Evolutionary conservation across 2,113 vertebrate species (phyloP).

Genomic region (Callipepla californica): DNA sequence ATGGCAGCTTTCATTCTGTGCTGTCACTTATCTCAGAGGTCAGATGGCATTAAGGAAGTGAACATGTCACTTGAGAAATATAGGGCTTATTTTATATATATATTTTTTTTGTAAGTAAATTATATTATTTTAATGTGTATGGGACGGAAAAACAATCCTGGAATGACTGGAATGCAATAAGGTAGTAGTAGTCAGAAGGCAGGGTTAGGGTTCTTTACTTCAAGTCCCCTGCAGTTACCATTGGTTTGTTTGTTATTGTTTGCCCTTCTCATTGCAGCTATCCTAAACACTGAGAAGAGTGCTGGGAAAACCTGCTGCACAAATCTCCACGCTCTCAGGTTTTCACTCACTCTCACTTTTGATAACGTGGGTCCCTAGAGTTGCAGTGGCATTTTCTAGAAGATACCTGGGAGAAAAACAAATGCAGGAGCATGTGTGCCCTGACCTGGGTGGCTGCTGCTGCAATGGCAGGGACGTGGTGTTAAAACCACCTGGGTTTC

Average conservation of each 20-base stretch:
- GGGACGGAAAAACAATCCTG: neutral
- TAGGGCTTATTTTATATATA: neutral
- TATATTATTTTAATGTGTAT: accelerated
- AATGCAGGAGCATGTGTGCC: neutral
- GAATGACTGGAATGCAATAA: neutral
- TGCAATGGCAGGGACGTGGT: accelerated
- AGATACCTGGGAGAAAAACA: neutral
- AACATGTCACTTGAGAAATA: neutral
- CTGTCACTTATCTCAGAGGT: neutral
- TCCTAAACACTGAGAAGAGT: neutral
- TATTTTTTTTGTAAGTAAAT: neutral
- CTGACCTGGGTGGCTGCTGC: neutral
- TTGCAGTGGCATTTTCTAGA: neutral
- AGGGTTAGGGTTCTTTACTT: neutral
- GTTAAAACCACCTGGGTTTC: neutral
- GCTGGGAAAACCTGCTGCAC: neutral
- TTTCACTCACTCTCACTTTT: neutral
- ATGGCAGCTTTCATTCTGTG: neutral
- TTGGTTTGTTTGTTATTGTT: neutral
- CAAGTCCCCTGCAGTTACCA: neutral
- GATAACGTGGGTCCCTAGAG: neutral
- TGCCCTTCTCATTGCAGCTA: neutral
- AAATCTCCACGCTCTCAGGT: neutral
- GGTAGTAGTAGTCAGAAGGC: neutral
- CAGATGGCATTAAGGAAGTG: neutral